Percentiles rank a stretch among this genome's conserved stretches.
These are phyloP conservation scores for Volucella inanis DNA, from an alignment of 2,888 invertebrate genomes.

Conservation along the genomic window DNA sequence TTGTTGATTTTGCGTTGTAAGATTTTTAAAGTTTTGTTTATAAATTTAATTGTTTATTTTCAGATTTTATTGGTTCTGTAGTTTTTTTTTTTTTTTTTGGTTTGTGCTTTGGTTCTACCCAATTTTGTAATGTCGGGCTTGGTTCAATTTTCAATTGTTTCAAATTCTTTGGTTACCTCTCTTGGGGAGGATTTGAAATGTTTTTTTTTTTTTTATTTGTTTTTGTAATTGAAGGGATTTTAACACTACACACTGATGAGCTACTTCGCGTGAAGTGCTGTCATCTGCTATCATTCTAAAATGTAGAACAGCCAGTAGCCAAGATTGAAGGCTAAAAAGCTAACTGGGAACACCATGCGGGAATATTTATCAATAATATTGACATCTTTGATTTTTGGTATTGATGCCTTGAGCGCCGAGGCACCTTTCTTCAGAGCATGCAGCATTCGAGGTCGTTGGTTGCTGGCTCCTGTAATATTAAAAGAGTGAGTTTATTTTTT, in stretches of 20 bases:
- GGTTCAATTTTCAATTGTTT: slow-evolving; percentile 38
- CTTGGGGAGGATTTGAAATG: slow-evolving; percentile 33
- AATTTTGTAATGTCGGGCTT: slow-evolving; percentile 31
- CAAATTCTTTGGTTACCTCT: slow-evolving; percentile 21
- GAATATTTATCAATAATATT: slow-evolving; percentile 99
- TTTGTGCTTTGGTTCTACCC: slow-evolving; percentile 32
- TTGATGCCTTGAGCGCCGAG: slow-evolving; percentile 92
- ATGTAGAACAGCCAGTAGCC: slow-evolving; percentile 98
- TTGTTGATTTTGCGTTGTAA: not conserved
- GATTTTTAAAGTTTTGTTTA: slow-evolving; percentile 20
- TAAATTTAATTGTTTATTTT: slow-evolving; percentile 19
- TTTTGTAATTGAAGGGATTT: slow-evolving; percentile 53
- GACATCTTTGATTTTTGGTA: slow-evolving; percentile 98
- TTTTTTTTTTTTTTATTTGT: slow-evolving; percentile 15
- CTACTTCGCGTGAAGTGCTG: slow-evolving; percentile 79
- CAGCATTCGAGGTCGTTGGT: slow-evolving; percentile 88
- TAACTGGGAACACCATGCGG: slow-evolving; percentile 96
- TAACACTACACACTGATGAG: slow-evolving; percentile 77
- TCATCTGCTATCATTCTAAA: slow-evolving; percentile 84
- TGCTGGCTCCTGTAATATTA: slow-evolving; percentile 75
- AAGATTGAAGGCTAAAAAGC: slow-evolving; percentile 97
- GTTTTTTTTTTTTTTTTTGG: not conserved
- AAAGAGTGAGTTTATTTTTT: not conserved
- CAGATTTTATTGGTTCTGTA: slow-evolving; percentile 21
- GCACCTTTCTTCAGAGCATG: slow-evolving; percentile 93